Evolutionary conservation across 2,888 invertebrate genomes (phyloP).

Genomic region (Monopis laevigella): DNA sequence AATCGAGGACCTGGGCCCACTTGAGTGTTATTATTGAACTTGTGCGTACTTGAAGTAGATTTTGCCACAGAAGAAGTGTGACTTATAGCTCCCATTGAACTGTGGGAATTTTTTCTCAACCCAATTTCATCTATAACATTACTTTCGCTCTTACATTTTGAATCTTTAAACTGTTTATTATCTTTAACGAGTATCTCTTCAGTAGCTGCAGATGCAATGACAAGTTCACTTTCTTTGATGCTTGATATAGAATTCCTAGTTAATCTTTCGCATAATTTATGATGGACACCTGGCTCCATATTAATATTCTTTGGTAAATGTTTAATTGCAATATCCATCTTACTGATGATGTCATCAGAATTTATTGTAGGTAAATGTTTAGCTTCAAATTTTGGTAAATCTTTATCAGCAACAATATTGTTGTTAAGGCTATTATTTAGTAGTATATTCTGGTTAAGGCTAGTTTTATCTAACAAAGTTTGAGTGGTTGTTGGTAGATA

Average conservation of each 20-base stretch:
- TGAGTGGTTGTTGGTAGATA: no score
- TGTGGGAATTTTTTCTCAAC: slow-evolving; percentile 47
- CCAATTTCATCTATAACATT: slow-evolving; percentile 30
- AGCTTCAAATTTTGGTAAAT: not conserved
- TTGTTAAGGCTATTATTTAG: not conserved
- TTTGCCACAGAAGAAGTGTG: slow-evolving; percentile 58
- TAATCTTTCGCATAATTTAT: slow-evolving; percentile 69
- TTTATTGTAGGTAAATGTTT: no score
- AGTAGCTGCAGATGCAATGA: slow-evolving; percentile 39
- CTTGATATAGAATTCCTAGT: slow-evolving; percentile 53
- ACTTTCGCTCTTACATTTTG: slow-evolving; percentile 32
- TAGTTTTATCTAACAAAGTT: no score
- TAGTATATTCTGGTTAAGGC: no score
- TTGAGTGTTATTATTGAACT: slow-evolving; percentile 53
- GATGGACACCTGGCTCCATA: slow-evolving; percentile 65
- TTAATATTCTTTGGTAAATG: slow-evolving; percentile 30
- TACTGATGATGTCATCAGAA: no score
- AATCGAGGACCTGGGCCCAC: slow-evolving; percentile 75
- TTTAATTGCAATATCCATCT: no score
- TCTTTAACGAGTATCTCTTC: slow-evolving; percentile 30
- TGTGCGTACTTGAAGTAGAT: slow-evolving; percentile 59
- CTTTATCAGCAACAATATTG: not conserved
- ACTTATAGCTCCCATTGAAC: slow-evolving; percentile 56
- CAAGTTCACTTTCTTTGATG: slow-evolving; percentile 46
- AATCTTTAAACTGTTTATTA: slow-evolving; percentile 23